Evolutionary conservation across 2,797 vertebrate genomes (phyloP), one percentile per base, ranked within the genome.

Genomic region (Pseudomugil tenellus): DNA sequence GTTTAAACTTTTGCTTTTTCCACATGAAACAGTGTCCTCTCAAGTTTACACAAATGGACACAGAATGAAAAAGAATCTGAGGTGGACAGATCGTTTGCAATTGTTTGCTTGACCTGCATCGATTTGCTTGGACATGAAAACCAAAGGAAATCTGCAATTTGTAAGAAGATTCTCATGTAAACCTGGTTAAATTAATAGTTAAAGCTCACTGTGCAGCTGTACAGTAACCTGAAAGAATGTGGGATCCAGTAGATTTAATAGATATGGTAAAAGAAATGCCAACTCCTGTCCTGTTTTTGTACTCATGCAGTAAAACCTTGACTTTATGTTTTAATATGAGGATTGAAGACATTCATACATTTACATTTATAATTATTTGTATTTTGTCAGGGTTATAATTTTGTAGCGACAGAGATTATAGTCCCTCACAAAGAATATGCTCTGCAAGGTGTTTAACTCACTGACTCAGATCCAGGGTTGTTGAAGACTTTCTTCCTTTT

Each of bases 341-440:
- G 54, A 68, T 58, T 65, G 37, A 62, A 51, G 74, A 72, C 76
- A 84, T 81, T 60, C 73, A 48, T 62, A 58, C 61, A 66, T 74
- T 77, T 79, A 49, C 71, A 81, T 74, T 67, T 63, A 75, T 69
- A 56, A n/a, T 80, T 78, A 67, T 69, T 86, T 81, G 67, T 83
- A 72, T 84, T 77, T 32, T 86, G 77, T 88, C 67, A 54, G 61
- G 81, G 75, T 39, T 48, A 71, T 66, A 64, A 77, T 88, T 91
- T 89, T 91, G 84, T 90, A 88, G 82, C 76, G 78, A 70, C 76
- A 86, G 84, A 87, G 77, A 84, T 84, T 89, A 84, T 84, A 81
- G 86, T 73, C 66, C 84, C 69, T 77, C 70, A 80, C 64, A 63
- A 54, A 67, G 41, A 84, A 78, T 5, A 80, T 6, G 21, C 62